phyloP scores from a whole-genome alignment of 1,140 invertebrate species.

The Diprion similis region DNA sequence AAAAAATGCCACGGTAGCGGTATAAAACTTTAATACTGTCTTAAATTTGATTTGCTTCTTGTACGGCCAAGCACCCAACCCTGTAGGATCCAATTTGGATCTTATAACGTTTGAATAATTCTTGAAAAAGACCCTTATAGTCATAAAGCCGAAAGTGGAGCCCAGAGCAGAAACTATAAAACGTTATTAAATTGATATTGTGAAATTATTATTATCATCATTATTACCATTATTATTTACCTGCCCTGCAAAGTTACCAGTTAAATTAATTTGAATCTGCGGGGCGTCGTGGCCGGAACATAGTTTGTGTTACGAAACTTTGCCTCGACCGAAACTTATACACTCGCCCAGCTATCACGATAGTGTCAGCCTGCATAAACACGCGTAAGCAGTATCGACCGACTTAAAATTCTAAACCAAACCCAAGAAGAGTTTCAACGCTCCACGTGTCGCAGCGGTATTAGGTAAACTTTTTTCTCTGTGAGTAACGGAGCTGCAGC shows the following conservation, averaged over 20 bases:
- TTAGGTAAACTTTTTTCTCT: not conserved
- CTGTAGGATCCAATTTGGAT: conserved; percentile 28
- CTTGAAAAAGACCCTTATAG: conserved; percentile 32
- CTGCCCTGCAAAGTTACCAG: conserved; percentile 38
- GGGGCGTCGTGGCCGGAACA: conserved; percentile 13
- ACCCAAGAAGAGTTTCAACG: conserved; percentile 7
- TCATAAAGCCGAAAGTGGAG: conserved; percentile 30
- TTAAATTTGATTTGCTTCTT: not conserved
- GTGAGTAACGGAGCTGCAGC: not conserved
- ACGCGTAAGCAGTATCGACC: conserved; percentile 6
- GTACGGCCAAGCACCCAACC: not conserved
- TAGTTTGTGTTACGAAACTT: conserved; percentile 14
- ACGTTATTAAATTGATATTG: conserved; percentile 46
- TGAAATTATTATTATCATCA: conserved; percentile 28
- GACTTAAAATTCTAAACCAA: conserved; percentile 6
- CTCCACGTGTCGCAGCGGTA: not conserved
- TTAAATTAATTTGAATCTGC: conserved; percentile 50
- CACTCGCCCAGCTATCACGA: not conserved
- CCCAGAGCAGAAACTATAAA: conserved; percentile 9
- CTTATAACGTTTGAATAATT: conserved; percentile 36
- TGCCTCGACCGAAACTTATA: not conserved
- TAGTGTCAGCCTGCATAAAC: conserved; percentile 3
- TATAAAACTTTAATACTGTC: not conserved
- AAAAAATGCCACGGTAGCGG: not conserved
- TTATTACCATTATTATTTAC: conserved; percentile 37